Evolutionary conservation across 1,140 invertebrate species (phyloP), one percentile per base, ranked within the genome.

Genomic region (Delia radicum): DNA sequence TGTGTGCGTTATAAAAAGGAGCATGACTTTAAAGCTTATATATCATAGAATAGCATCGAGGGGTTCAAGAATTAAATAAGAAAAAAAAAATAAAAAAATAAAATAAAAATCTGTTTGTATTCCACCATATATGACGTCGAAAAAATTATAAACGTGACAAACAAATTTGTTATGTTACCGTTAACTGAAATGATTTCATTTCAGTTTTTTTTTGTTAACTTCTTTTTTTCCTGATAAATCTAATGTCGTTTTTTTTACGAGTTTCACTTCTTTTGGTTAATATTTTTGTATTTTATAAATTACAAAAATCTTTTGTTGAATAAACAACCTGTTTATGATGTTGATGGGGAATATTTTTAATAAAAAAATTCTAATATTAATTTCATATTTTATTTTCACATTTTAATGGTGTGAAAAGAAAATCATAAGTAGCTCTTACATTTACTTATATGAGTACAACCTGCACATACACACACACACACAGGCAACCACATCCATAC

Each of bases 71-170:
- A 55, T 55, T 21, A 21, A 55, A 55, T 21, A 55, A 21, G n/a
- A 1, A 37, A 37, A 37, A 37, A 10, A n/a, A n/a, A n/a, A n/a
- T n/a, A n/a, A n/a, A n/a, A n/a, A n/a, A n/a, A n/a, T n/a, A n/a
- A n/a, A n/a, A n/a, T 42, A 10, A 65, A 65, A 65, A 65, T 65
- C 62, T 28, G 27, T 65, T 65, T 29, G 46, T 8, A 42, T 42
- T n/a, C 1, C 37, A 42, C 37, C 12, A 42, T 42, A 42, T 42
- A 42, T 42, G 37, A 42, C n/a, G n/a, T n/a, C n/a, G n/a, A n/a
- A n/a, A n/a, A 75, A 61, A 74, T 55, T 55, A 21, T 24, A 29
- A 65, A 82, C 81, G 81, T 82, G 79, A 80, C 81, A 82, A 83
- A 82, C 80, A 82, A 82, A 82, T 82, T 83, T 65, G 26, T 65